Base-by-base conservation (phyloP, 2,888 invertebrate genomes). In the Acrocyrtus sp. region DNA sequence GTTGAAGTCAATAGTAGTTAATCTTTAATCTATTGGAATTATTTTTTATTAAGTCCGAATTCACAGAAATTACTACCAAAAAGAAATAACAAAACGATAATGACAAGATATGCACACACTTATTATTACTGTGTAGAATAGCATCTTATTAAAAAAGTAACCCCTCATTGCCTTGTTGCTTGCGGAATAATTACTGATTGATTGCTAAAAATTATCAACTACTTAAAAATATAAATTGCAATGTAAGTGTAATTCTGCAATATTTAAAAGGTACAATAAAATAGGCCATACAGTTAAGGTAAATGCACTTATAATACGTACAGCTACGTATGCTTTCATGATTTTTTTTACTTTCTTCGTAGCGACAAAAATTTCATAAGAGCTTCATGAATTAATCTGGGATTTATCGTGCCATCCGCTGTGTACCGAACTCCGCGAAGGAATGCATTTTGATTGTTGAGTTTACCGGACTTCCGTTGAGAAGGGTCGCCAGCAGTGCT, bases 291-390 rank as follows among this genome's bases (percentile, higher is more conserved):
- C 1, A 39, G 29, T 34, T 34, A 34, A 61, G 17, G 2, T 29
- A 10, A 19, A 60, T 22, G 24, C 10, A 62, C n/a, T 41, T 22
- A 56, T 24, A 3, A 15, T 1, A 17, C 19, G 15, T 24, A 15
- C n/a, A 43, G 22, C 19, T 6, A 17, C 29, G 8, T 12, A 53
- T n/a, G 8, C 2, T 8, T 27, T 6, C 15, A n/a, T 48, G 27
- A 10, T 4, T 19, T 17, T 34, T 10, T 65, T 54, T 24, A 48
- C 19, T 57, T 34, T 48, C 74, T 45, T 27, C 66, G 45, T 78
- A 92, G 88, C 78, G 92, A 90, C 84, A 95, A 89, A 88, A 95
- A 95, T 88, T 94, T 94, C 91, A 94, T 91, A 82, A 95, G 89
- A 62, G 94, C 92, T 83, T 94, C 93, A 84, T 94, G 92, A 83